Evolutionary conservation across 1,140 invertebrate species (phyloP).

Genomic region (Caenorhabditis tropicalis): DNA sequence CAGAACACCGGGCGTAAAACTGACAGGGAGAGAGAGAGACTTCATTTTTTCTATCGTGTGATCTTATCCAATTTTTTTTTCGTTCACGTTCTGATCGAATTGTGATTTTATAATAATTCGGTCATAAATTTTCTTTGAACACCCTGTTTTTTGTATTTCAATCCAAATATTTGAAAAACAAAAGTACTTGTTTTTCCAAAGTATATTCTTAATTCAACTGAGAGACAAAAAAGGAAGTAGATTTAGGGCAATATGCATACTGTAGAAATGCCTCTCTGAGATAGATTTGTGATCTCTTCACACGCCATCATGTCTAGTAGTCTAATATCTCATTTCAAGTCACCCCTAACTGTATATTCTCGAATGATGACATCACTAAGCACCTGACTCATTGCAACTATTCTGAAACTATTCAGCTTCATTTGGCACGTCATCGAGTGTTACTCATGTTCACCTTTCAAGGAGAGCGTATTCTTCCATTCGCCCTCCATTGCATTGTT

Average conservation of each 20-base stretch:
- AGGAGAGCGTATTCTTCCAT: neutral
- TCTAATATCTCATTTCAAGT: neutral
- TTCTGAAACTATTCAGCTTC: slow-evolving; percentile 2
- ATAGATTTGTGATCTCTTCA: neutral
- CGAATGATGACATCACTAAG: neutral
- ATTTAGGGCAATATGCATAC: too few relatives aligned
- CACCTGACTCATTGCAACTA: slow-evolving; percentile 2
- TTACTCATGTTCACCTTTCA: slow-evolving; percentile 23
- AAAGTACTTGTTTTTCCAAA: too few relatives aligned
- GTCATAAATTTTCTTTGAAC: too few relatives aligned
- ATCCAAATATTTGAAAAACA: too few relatives aligned
- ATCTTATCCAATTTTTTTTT: slow-evolving; percentile 38
- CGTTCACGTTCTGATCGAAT: neutral
- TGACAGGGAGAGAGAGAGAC: neutral
- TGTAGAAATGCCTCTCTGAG: too few relatives aligned
- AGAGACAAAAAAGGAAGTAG: too few relatives aligned
- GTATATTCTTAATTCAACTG: too few relatives aligned
- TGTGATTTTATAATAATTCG: neutral
- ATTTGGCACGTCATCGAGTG: neutral
- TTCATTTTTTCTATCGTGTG: slow-evolving; percentile 16
- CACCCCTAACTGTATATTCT: neutral
- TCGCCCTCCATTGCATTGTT: neutral
- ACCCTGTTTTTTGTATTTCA: too few relatives aligned
- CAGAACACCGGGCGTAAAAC: slow-evolving; percentile 13
- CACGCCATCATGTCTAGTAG: too few relatives aligned